phyloP scores from a whole-genome alignment of 2,888 invertebrate species.

The Acronicta psi region DNA sequence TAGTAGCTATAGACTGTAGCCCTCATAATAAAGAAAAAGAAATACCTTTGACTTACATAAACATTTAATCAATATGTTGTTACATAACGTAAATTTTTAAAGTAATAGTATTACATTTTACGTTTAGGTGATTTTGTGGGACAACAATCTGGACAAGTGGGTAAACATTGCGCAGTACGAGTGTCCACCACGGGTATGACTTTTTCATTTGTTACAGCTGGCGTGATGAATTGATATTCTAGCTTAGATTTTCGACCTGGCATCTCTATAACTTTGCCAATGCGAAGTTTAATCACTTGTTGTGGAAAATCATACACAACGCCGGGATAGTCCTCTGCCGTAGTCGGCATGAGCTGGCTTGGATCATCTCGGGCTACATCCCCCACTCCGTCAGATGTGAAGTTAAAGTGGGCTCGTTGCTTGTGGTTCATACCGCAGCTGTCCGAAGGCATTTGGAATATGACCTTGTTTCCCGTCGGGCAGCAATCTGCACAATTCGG shows the following conservation, averaged over 20 bases:
- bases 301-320: conserved; percentile 77
- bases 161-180: conserved; percentile 77
- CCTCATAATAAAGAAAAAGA: conserved; percentile 39
- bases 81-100: conserved; percentile 31
- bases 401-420: conserved; percentile 81
- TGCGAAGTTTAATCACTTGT: conserved; percentile 81
- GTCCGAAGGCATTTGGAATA: conserved; percentile 83
- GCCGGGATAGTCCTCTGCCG: conserved; percentile 74
- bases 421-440: conserved; percentile 78
- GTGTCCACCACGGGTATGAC: conserved; percentile 73
- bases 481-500: conserved; percentile 86
- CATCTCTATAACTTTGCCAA: conserved; percentile 80
- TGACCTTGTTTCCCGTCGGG: conserved; percentile 83
- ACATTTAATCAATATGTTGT: conserved; percentile 47
- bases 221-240: conserved; percentile 84
- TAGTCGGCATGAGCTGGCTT: conserved; percentile 69
- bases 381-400: conserved; percentile 80
- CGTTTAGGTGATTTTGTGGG: conserved; percentile 48
- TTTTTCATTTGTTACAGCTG: conserved; percentile 66
- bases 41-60: conserved; percentile 24
- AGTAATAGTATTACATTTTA: conserved; percentile 33
- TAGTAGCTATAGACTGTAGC: conserved; percentile 7
- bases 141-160: conserved; percentile 68
- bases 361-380: conserved; percentile 81
- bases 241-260: conserved; percentile 79